phyloP scores from a whole-genome alignment of 2,888 invertebrate species.

The Ashinkailepas kermadecensis region DNA sequence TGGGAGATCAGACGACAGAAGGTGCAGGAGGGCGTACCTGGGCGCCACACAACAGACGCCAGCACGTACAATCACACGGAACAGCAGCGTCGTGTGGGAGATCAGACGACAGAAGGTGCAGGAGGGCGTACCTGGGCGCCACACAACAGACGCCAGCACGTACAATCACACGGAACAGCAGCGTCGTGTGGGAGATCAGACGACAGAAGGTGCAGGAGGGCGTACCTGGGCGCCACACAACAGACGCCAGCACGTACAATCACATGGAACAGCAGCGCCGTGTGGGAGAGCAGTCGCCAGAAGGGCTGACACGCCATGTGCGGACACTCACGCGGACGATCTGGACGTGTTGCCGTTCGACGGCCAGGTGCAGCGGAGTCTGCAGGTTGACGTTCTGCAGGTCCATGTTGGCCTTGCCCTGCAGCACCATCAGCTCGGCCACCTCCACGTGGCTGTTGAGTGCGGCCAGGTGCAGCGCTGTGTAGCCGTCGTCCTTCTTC shows the following conservation, averaged over 20 bases:
- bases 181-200: too few relatives aligned
- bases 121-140: not conserved
- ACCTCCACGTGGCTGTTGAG: slow-evolving; percentile 96
- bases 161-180: not conserved
- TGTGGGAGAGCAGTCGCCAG: too few relatives aligned
- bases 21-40: too few relatives aligned
- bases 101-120: too few relatives aligned
- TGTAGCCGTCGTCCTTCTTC: slow-evolving; percentile 97
- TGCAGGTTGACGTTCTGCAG: slow-evolving; percentile 93
- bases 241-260: slow-evolving; percentile 10
- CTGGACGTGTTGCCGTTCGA: slow-evolving; percentile 95
- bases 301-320: too few relatives aligned
- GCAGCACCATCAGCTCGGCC: slow-evolving; percentile 61
- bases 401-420: slow-evolving; percentile 88
- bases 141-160: slow-evolving; percentile 22
- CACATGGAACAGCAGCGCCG: not conserved
- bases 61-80: not conserved
- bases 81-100: not conserved
- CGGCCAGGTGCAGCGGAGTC: slow-evolving; percentile 80
- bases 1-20: too few relatives aligned
- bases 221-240: not conserved
- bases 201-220: too few relatives aligned
- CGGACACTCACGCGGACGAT: slow-evolving; percentile 69
- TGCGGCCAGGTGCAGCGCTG: slow-evolving; percentile 89
- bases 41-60: slow-evolving; percentile 20